Conservation (phyloP, 2,113 vertebrate species). For the Lichenostomus cassidix region DNA sequence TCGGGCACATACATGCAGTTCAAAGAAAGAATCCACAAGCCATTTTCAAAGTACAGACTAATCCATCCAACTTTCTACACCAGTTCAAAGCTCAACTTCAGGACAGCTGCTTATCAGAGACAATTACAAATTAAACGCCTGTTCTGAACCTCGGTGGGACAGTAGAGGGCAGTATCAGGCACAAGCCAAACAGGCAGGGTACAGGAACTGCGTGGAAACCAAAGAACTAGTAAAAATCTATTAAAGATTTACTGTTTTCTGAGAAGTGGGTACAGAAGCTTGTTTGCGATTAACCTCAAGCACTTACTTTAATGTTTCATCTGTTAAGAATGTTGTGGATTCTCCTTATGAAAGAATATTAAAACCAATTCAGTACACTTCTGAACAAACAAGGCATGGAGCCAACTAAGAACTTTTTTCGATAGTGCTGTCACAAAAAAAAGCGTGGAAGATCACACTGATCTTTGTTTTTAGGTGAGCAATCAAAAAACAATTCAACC, state of each 20-base stretch:
- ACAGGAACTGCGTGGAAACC: neutral
- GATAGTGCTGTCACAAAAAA: neutral
- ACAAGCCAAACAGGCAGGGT: neutral
- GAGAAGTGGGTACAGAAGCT: neutral
- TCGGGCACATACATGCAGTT: neutral
- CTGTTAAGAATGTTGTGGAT: neutral
- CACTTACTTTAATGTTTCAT: neutral
- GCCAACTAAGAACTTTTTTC: neutral
- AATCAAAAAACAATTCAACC: neutral
- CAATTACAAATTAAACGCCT: neutral
- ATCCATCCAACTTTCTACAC: neutral
- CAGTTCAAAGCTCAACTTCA: neutral
- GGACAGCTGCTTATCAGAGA: neutral
- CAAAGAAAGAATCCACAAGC: conserved; percentile 3
- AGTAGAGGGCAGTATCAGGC: neutral
- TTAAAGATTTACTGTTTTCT: neutral
- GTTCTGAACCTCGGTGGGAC: neutral
- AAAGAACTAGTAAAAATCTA: neutral
- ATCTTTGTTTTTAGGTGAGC: neutral
- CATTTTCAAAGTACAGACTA: neutral
- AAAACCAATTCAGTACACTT: neutral
- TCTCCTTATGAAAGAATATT: neutral
- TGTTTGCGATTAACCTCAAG: neutral
- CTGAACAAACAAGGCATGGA: neutral
- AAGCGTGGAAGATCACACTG: neutral